These are phyloP conservation scores for Porites lutea DNA, from an alignment of 64 coral and sea anemone species.

Conservation along the genomic window DNA sequence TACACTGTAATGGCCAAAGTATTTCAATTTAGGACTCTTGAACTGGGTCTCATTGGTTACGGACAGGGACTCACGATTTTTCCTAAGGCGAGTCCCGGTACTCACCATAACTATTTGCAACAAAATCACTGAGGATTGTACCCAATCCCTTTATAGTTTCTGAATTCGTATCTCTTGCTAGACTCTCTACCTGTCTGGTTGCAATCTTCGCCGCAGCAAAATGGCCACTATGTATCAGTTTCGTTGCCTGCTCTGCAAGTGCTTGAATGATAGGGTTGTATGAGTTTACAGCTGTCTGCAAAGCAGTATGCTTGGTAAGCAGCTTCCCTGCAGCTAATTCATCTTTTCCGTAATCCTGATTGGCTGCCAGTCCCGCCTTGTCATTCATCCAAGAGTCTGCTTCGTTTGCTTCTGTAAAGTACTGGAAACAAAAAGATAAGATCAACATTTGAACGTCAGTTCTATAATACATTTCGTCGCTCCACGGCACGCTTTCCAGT, in stretches of 20 bases:
- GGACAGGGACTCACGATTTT: too few species aligned
- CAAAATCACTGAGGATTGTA: too few species aligned
- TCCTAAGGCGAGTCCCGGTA: too few species aligned
- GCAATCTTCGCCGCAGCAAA: conserved; percentile 63
- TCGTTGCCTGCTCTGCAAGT: conserved; percentile 74
- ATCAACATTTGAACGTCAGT: too few species aligned
- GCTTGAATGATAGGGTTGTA: conserved; percentile 67
- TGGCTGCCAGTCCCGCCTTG: conserved; percentile 87
- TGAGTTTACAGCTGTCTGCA: conserved; percentile 78
- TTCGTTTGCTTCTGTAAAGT: conserved; percentile 95
- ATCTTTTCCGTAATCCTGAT: conserved; percentile 96
- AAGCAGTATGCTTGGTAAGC: conserved; percentile 86
- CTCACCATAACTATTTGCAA: too few species aligned
- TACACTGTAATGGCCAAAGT: too few species aligned
- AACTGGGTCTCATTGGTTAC: too few species aligned
- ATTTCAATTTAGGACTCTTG: too few species aligned
- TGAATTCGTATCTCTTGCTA: not conserved
- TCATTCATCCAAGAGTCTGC: conserved; percentile 98
- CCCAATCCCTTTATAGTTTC: not conserved
- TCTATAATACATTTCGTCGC: too few species aligned
- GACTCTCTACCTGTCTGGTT: conserved; percentile 60
- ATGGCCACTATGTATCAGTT: conserved; percentile 69
- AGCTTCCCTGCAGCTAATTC: conserved; percentile 81
- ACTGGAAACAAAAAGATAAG: conserved; percentile 29
- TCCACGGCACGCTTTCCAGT: not conserved